Evolutionary conservation across 2,888 invertebrate genomes (phyloP), one percentile per base, ranked within the genome.

Genomic region (Volucella inflata): DNA sequence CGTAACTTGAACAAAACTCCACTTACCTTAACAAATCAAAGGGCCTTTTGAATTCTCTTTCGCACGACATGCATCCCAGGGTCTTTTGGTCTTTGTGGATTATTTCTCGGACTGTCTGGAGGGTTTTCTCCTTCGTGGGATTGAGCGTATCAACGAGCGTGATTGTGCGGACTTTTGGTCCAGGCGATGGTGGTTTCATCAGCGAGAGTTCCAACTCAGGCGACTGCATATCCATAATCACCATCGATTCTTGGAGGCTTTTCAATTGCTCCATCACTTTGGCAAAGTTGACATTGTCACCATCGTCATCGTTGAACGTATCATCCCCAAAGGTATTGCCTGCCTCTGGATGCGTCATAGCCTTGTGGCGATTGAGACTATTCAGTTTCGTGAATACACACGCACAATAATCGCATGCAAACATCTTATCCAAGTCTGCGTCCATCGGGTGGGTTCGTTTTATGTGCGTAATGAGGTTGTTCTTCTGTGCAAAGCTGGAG

Each of bases 21-120:
- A 60, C 55, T 60, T 60, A 90, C 90, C 91, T 89, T 38, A 90
- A 80, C 2, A 89, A 83, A 85, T 90, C 89, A 71, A 89, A 89
- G 0, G 85, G 80, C 21, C 89, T 89, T 40, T 85, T 81, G 72
- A 91, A 90, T 42, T 88, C 87, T 57, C 89, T 90, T 6, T 85
- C 82, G 64, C 91, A 91, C 59, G 87, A 88, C 38, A 88, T 88
- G 50, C 91, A 91, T 1, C 88, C 87, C 57, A 89, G 89, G 51
- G 87, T 88, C 11, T 75, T 70, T 2, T 64, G 60, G 8, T 74
- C 87, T 30, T 75, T 77, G 36, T 78, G 70, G 0, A 80, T 60
- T 10, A 89, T 81, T 44, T 84, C 80, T 46, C 89, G 87, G 2
- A 87, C 87, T 14, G 76, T 82, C 36, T 87, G 67, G 46, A 75